Conservation (phyloP, 2,888 invertebrate species). For the Epinotia demarniana region DNA sequence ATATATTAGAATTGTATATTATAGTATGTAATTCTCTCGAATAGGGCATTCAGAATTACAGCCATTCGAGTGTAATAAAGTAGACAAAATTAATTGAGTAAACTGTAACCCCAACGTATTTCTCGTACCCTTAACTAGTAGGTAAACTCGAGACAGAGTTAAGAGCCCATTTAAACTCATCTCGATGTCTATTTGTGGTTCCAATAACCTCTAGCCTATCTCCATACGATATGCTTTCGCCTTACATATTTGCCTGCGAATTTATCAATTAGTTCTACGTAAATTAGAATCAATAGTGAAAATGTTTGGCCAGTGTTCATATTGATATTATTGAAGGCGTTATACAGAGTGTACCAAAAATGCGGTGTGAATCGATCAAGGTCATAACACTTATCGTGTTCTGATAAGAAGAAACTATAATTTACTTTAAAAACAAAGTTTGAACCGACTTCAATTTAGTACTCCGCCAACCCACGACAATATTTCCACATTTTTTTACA, state of each 20-base stretch:
- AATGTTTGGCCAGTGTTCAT: too few relatives aligned
- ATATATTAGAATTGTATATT: too few relatives aligned
- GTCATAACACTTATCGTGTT: too few relatives aligned
- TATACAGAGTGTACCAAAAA: too few relatives aligned
- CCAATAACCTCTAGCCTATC: neutral
- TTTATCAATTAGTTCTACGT: neutral
- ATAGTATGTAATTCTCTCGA: neutral
- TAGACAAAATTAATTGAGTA: conserved; percentile 8
- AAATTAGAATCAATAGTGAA: neutral
- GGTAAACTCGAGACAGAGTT: neutral
- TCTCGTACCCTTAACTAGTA: conserved; percentile 5
- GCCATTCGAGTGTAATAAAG: neutral
- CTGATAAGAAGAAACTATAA: too few relatives aligned
- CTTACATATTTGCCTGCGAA: neutral
- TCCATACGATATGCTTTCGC: neutral
- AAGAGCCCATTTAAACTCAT: neutral
- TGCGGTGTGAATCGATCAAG: too few relatives aligned
- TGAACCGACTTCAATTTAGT: too few relatives aligned
- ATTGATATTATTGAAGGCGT: too few relatives aligned
- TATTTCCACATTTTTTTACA: too few relatives aligned
- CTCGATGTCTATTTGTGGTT: conserved; percentile 1
- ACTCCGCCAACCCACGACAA: too few relatives aligned
- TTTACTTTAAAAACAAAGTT: too few relatives aligned
- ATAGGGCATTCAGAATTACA: neutral
- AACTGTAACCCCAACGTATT: neutral